Percentiles rank a stretch among this genome's conserved stretches.
Conservation (phyloP, 2,888 invertebrate genomes). For the Drosophila colorata region DNA sequence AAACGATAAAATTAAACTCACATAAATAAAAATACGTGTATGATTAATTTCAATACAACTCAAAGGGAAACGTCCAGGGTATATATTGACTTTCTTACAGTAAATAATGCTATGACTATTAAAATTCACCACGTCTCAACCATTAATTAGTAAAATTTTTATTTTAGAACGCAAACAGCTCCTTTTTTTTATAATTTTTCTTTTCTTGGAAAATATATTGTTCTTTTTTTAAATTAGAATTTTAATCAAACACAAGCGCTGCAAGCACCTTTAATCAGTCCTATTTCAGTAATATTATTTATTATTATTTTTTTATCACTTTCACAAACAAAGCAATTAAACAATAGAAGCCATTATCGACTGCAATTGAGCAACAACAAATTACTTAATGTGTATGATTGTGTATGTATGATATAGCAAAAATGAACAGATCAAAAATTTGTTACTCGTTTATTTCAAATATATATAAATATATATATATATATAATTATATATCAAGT, state of each 20-base stretch:
- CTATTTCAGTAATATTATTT: neutral
- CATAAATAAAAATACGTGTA: no score
- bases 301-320: neutral
- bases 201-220: neutral
- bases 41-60: neutral
- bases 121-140: neutral
- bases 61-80: neutral
- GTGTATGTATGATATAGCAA: neutral
- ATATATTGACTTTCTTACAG: neutral
- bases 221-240: neutral
- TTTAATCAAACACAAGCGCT: neutral
- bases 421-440: neutral
- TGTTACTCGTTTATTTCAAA: neutral
- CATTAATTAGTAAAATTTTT: neutral
- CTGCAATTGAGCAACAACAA: neutral
- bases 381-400: neutral
- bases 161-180: neutral
- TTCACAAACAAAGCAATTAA: neutral
- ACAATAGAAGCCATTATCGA: neutral
- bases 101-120: neutral
- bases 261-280: neutral
- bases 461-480: constrained; percentile 2
- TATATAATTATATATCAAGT: neutral
- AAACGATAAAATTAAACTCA: no score
- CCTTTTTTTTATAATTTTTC: neutral